A percentile compares a stretch with the other conserved stretches of the same genome.
phyloP scores from a whole-genome alignment of 2,113 vertebrate genomes.

The Isurus oxyrinchus region DNA sequence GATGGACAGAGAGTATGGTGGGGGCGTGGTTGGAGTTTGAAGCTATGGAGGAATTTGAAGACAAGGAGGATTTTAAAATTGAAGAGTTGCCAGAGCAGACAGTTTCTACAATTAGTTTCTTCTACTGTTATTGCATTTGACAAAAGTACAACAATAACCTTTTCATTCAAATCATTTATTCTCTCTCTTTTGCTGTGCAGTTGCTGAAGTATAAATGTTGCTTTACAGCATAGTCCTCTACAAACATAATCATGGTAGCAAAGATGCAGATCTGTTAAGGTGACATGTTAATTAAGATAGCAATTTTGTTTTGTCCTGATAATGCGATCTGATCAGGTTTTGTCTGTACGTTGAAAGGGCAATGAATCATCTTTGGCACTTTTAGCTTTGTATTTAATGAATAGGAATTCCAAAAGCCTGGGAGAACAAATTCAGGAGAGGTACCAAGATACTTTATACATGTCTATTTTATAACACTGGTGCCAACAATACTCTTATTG shows the following conservation, averaged over 20 bases:
- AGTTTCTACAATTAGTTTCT: not conserved
- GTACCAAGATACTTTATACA: not conserved
- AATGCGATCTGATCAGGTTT: not conserved
- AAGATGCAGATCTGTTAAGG: not conserved
- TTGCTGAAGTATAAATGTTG: not conserved
- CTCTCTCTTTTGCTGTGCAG: not conserved
- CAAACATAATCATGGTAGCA: not conserved
- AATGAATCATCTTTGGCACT: constrained; percentile 13
- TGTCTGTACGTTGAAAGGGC: not conserved
- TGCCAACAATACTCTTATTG: not conserved
- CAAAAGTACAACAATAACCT: not conserved
- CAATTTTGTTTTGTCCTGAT: not conserved
- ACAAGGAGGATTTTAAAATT: not conserved
- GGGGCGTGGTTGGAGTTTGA: not conserved
- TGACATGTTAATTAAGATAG: not conserved
- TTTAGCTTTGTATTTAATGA: constrained; percentile 13
- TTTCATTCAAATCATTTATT: not conserved
- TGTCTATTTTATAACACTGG: not conserved
- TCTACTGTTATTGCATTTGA: not conserved
- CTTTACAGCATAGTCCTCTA: not conserved
- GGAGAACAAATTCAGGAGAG: not conserved
- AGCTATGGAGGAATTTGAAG: not conserved
- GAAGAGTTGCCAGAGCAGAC: not conserved
- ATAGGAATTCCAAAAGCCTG: not conserved
- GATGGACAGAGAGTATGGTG: too few species aligned